Evolutionary conservation across 2,888 invertebrate species (phyloP), one percentile per base, ranked within the genome.

Genomic region (Phalera bucephala): DNA sequence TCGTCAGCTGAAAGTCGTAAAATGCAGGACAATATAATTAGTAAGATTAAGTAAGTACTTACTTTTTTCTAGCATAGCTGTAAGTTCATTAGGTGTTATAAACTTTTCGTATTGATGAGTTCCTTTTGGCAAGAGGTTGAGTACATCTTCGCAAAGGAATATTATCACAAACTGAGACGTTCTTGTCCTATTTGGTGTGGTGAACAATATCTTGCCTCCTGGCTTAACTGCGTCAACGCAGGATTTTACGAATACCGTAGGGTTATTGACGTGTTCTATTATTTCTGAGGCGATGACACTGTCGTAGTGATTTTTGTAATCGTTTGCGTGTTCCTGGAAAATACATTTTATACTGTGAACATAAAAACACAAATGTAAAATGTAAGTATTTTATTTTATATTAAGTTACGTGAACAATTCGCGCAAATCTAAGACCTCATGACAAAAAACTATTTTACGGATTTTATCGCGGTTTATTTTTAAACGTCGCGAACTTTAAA

Each of bases 91-190:
- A 0, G 97, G 96, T 0, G 92, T 81, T 15, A 96, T 92, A 78
- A 98, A 96, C 79, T 96, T 96, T 7, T 96, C 91, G 93, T 95
- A 97, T 36, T 96, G 93, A 74, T 99, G 99, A 0, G 97, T 97
- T 2, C 97, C 97, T 48, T 80, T 81, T 0, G 98, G 97, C 6
- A 97, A 79, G 0, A 94, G 33, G 17, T 89, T 83, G 0, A 96
- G 61, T 0, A 96, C 48, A 71, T 95, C 91, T 85, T 99, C 98
- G 0, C 95, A 96, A 0, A 93, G 59, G 20, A 93, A 72, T 32
- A 98, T 94, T 1, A 25, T 1, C 2, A 25, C n/a, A 10, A 12
- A 12, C 8, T 25, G 25, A 2, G 12, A 2, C 11, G 7, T 12
- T 9, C 25, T 11, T 12, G 25, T 25, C 7, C 25, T 25, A 5